These are phyloP conservation scores for Oxycera nigricornis DNA, from an alignment of 2,888 invertebrate species.

Conservation along the genomic window DNA sequence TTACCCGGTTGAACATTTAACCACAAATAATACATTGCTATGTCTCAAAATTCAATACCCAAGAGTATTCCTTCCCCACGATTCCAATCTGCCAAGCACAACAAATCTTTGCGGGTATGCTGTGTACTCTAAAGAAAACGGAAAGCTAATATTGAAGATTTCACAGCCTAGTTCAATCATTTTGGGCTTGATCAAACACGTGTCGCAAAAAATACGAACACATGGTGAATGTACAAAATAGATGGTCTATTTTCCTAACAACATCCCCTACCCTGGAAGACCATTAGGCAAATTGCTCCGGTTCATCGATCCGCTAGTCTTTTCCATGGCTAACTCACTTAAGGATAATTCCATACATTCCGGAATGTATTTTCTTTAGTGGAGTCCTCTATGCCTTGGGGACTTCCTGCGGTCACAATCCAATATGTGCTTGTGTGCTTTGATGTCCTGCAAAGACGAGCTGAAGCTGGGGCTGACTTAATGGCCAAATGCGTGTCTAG, in stretches of 20 bases:
- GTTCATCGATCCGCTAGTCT: not conserved
- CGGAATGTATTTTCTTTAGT: not conserved
- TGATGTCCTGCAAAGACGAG: not conserved
- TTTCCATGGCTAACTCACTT: not conserved
- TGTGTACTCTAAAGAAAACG: too few relatives aligned
- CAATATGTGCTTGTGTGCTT: not conserved
- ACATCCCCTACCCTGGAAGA: not conserved
- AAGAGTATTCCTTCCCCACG: too few relatives aligned
- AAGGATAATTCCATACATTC: not conserved
- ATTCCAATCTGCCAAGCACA: too few relatives aligned
- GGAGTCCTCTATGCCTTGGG: not conserved
- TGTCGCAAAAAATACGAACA: too few relatives aligned
- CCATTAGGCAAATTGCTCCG: not conserved
- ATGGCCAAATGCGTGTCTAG: constrained; percentile 8
- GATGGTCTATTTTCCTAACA: not conserved
- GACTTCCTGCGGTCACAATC: not conserved
- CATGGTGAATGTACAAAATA: too few relatives aligned
- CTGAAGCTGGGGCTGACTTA: constrained; percentile 13
- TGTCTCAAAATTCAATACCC: too few relatives aligned
- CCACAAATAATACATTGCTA: too few relatives aligned
- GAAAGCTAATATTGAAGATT: not conserved
- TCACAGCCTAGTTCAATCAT: not conserved
- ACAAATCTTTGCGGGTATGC: too few relatives aligned
- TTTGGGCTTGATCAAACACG: not conserved
- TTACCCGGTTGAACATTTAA: too few relatives aligned